Percentiles rank a stretch among this genome's conserved stretches.
Evolutionary conservation across 2,113 vertebrate species (phyloP).

Genomic region (Tragelaphus buxtoni): DNA sequence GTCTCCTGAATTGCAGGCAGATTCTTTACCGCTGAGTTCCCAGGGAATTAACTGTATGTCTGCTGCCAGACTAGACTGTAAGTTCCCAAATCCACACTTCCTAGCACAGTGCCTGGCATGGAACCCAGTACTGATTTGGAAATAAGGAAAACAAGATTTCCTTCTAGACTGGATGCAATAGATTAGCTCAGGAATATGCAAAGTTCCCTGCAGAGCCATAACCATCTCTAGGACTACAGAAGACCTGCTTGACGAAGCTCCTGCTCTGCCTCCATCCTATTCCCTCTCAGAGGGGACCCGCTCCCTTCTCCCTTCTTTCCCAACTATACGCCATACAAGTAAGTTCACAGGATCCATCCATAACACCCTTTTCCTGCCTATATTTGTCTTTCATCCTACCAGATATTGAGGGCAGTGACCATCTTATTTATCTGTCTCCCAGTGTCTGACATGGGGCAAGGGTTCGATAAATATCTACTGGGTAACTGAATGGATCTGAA

Average conservation of each 20-base stretch:
- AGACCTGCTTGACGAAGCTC: neutral
- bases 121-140: neutral
- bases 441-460: neutral
- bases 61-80: neutral
- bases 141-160: conserved; percentile 1
- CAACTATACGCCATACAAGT: neutral
- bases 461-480: neutral
- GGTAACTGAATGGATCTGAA: conserved; percentile 19
- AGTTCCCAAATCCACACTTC: neutral
- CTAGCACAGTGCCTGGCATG: neutral
- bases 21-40: neutral
- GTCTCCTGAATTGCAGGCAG: neutral
- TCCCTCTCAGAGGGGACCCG: neutral
- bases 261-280: neutral
- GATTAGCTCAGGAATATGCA: neutral
- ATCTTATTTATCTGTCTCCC: neutral
- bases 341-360: neutral
- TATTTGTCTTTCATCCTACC: neutral
- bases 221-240: neutral
- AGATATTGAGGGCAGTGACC: neutral
- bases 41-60: neutral
- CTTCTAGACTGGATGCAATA: neutral
- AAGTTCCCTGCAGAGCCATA: neutral
- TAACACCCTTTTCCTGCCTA: neutral
- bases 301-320: neutral